phyloP scores from a whole-genome alignment of 2,888 invertebrate genomes.

The Eristalis pertinax region DNA sequence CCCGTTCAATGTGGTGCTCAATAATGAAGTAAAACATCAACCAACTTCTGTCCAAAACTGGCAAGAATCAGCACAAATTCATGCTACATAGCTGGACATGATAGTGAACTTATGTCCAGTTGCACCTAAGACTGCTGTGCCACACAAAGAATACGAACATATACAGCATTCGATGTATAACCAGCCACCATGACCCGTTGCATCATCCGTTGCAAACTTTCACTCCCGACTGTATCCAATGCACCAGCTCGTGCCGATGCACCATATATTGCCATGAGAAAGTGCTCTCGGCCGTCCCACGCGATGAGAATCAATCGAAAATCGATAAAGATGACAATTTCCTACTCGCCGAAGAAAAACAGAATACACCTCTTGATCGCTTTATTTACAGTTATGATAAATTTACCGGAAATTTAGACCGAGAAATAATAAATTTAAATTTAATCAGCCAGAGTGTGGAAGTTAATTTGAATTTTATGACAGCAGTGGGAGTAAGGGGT shows the following conservation, averaged over 20 bases:
- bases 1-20: too few species aligned
- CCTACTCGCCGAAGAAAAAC: not conserved
- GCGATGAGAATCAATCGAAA: not conserved
- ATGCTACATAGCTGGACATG: too few species aligned
- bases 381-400: conserved; percentile 36
- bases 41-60: too few species aligned
- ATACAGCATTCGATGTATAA: too few species aligned
- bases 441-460: conserved; percentile 44
- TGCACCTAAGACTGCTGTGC: too few species aligned
- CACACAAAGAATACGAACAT: too few species aligned
- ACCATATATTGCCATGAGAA: not conserved
- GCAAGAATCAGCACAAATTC: too few species aligned
- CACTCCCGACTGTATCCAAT: not conserved
- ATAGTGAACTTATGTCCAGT: too few species aligned
- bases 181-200: too few species aligned
- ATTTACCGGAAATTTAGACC: conserved; percentile 43
- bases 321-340: not conserved
- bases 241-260: not conserved
- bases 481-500: conserved; percentile 7
- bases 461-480: conserved; percentile 57
- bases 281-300: not conserved
- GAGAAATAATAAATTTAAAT: conserved; percentile 50
- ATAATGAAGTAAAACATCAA: too few species aligned
- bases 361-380: not conserved
- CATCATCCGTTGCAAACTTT: not conserved